These are phyloP conservation scores for Heteronetta atricapilla DNA, from an alignment of 2,113 vertebrate genomes.

Conservation along the genomic window DNA sequence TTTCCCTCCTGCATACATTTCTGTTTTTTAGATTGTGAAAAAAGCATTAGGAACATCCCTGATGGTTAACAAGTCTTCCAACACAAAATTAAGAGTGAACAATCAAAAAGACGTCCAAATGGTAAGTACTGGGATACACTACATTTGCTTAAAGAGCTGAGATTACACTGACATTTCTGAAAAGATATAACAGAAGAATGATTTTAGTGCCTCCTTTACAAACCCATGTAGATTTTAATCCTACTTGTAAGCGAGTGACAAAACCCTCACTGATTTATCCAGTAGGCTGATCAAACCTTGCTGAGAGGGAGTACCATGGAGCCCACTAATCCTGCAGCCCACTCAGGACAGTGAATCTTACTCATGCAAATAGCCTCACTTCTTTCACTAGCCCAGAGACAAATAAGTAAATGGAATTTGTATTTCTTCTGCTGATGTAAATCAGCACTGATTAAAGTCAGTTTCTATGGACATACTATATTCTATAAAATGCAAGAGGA, in stretches of 20 bases:
- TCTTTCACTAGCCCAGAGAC: not conserved
- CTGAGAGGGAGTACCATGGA: not conserved
- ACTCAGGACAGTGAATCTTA: not conserved
- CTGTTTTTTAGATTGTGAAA: conserved; percentile 60
- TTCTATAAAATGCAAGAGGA: not conserved
- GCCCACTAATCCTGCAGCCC: not conserved
- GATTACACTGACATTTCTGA: not conserved
- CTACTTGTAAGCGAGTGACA: conserved; percentile 11
- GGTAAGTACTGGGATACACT: conserved; percentile 24
- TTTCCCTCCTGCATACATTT: conserved; percentile 21
- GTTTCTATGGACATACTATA: not conserved
- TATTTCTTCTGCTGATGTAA: not conserved
- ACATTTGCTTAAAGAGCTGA: not conserved
- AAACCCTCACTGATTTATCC: not conserved
- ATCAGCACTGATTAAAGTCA: not conserved
- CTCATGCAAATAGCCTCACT: not conserved
- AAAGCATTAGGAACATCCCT: not conserved
- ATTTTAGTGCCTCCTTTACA: not conserved
- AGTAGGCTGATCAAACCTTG: not conserved
- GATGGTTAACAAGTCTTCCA: not conserved
- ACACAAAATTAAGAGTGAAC: conserved; percentile 18
- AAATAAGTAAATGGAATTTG: not conserved
- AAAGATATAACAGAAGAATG: not conserved
- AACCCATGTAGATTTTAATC: not conserved
- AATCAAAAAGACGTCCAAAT: not conserved